A percentile compares a stretch with the other conserved stretches of the same genome.
Conservation (phyloP, 2,113 vertebrate species). For the Eptatretus burgeri region DNA sequence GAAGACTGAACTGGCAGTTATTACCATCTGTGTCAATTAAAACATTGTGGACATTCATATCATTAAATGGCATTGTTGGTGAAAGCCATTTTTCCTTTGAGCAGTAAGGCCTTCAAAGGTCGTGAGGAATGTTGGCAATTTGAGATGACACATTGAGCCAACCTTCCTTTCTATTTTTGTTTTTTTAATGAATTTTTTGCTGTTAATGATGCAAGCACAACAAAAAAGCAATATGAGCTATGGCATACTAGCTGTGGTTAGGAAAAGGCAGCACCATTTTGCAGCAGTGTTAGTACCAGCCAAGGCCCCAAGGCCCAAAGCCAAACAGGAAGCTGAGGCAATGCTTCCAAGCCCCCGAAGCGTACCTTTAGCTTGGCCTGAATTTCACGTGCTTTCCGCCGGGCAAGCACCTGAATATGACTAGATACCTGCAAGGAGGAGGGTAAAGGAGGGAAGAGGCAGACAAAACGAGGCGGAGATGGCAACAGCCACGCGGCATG, state of each 20-base stretch:
- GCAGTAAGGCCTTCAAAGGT: too few species aligned
- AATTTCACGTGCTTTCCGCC: conserved; percentile 77
- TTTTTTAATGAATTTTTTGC: too few species aligned
- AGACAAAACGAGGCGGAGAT: background rate
- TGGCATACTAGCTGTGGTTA: background rate
- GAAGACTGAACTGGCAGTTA: too few species aligned
- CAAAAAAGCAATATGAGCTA: conserved; percentile 8
- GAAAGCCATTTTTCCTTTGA: too few species aligned
- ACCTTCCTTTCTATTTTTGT: too few species aligned
- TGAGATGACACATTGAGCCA: too few species aligned
- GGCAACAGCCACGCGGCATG: background rate
- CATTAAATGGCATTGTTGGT: too few species aligned
- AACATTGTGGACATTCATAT: too few species aligned
- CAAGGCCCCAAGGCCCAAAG: background rate
- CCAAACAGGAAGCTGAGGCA: background rate
- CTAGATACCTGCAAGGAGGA: conserved; percentile 43
- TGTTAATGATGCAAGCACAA: background rate
- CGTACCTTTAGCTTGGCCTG: conserved; percentile 91
- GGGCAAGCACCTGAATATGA: conserved; percentile 81
- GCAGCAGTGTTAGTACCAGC: background rate
- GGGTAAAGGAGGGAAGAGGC: background rate
- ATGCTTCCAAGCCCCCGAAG: background rate
- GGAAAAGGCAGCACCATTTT: too few species aligned
- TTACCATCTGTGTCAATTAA: too few species aligned
- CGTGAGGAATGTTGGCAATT: too few species aligned